These are phyloP conservation scores for Cephus sareptanus DNA, from an alignment of 2,888 invertebrate species.

Conservation along the genomic window DNA sequence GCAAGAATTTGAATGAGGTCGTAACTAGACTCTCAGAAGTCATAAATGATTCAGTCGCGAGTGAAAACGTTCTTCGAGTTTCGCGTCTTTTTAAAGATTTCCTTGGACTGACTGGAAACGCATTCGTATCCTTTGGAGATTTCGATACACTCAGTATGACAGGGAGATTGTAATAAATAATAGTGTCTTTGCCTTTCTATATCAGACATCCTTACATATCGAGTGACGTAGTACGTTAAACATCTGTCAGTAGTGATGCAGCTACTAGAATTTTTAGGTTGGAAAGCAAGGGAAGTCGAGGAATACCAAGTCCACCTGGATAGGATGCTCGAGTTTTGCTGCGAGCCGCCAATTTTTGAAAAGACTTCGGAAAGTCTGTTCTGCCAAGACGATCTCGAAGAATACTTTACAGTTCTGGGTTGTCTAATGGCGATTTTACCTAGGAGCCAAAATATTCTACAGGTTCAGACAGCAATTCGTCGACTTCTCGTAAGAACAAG, in stretches of 20 bases:
- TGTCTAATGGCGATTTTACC: conserved; percentile 49
- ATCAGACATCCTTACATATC: conserved; percentile 4
- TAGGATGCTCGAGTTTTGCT: conserved; percentile 52
- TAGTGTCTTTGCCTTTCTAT: conserved; percentile 14
- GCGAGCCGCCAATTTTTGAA: conserved; percentile 51
- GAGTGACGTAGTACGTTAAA: conserved; percentile 51
- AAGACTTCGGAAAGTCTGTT: conserved; percentile 51
- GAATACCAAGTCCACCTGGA: conserved; percentile 48
- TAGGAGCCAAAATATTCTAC: conserved; percentile 27
- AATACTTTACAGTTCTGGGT: conserved; percentile 60
- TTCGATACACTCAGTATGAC: neutral
- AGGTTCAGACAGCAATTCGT: conserved; percentile 39
- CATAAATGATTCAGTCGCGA: conserved; percentile 41
- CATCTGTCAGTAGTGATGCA: conserved; percentile 55
- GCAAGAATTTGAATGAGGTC: conserved; percentile 25
- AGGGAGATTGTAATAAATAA: neutral
- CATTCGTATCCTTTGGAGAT: conserved; percentile 53
- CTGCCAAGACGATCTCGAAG: conserved; percentile 43
- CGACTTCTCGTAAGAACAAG: conserved; percentile 30
- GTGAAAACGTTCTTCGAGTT: conserved; percentile 35
- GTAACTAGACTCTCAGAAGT: conserved; percentile 42
- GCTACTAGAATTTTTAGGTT: conserved; percentile 55
- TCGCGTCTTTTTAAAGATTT: conserved; percentile 40
- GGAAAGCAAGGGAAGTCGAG: conserved; percentile 30
- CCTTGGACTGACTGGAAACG: conserved; percentile 33